Percentiles rank a stretch among this genome's conserved stretches.
These are phyloP conservation scores for Gastracanthus pulcherrimus DNA, from an alignment of 2,888 invertebrate species.

Conservation along the genomic window DNA sequence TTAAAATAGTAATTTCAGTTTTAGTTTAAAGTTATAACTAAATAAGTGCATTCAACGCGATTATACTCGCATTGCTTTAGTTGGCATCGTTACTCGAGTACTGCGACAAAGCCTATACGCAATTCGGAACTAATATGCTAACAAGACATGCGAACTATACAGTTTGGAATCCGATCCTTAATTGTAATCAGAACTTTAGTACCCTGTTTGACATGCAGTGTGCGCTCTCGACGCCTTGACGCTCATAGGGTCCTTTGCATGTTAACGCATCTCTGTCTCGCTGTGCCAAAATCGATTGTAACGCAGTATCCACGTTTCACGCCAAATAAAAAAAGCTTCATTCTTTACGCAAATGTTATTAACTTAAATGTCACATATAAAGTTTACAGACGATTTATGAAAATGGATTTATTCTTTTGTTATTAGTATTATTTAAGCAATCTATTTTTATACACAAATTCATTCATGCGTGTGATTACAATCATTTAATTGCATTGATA, in stretches of 20 bases:
- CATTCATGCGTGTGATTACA: too few species aligned
- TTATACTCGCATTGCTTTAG: not conserved
- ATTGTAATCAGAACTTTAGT: slow-evolving; percentile 30
- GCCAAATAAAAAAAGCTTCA: too few species aligned
- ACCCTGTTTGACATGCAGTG: slow-evolving; percentile 1
- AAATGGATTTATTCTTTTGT: too few species aligned
- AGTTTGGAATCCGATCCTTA: not conserved
- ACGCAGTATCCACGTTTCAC: too few species aligned
- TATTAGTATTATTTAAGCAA: too few species aligned
- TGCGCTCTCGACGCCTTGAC: not conserved
- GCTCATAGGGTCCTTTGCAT: not conserved
- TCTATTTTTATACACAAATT: too few species aligned
- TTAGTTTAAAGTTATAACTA: too few species aligned
- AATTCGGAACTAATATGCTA: not conserved
- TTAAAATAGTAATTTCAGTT: too few species aligned
- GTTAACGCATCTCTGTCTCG: not conserved
- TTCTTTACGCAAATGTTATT: not conserved
- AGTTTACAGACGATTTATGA: too few species aligned
- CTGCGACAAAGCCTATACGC: not conserved
- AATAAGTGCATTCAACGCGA: too few species aligned
- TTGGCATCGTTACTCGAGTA: not conserved
- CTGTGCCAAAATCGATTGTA: not conserved
- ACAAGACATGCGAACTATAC: not conserved
- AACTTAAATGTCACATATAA: too few species aligned
- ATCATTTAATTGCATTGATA: too few species aligned